These are phyloP conservation scores for Poecilus cupreus DNA, from an alignment of 2,888 invertebrate genomes.

Conservation along the genomic window DNA sequence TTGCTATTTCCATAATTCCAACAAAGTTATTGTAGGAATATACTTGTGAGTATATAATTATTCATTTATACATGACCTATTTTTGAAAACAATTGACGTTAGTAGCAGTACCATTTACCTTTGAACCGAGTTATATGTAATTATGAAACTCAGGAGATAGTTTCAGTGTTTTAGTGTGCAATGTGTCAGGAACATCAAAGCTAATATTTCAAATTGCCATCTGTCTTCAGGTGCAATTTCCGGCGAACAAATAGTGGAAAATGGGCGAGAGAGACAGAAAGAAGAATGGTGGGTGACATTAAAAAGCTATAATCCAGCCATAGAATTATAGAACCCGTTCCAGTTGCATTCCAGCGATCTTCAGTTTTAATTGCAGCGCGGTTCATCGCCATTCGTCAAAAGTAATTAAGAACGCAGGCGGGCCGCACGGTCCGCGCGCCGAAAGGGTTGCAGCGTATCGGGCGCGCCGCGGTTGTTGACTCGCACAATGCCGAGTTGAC, in stretches of 20 bases:
- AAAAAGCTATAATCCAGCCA: slow-evolving; percentile 39
- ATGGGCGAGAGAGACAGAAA: background rate
- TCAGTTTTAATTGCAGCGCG: slow-evolving; percentile 41
- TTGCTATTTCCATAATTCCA: no score
- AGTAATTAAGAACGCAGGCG: slow-evolving; percentile 46
- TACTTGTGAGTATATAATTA: background rate
- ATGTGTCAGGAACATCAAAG: slow-evolving; percentile 2
- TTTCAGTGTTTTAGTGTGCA: background rate
- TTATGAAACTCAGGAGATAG: background rate
- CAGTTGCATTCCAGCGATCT: slow-evolving; percentile 30
- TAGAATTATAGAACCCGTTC: slow-evolving; percentile 27
- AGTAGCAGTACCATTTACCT: background rate
- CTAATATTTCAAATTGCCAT: background rate
- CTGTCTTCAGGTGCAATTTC: slow-evolving; percentile 20
- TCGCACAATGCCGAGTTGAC: slow-evolving; percentile 11
- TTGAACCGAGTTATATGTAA: background rate
- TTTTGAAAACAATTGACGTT: background rate
- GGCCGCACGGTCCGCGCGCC: background rate
- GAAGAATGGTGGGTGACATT: slow-evolving; percentile 5
- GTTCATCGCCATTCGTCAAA: slow-evolving; percentile 48
- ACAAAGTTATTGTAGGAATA: no score
- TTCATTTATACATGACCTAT: background rate
- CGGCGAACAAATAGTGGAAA: background rate
- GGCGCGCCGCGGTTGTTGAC: slow-evolving; percentile 43
- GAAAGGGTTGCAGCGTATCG: slow-evolving; percentile 43